Conservation (phyloP, 1,140 invertebrate species). For the Cyclargus thomasi region DNA sequence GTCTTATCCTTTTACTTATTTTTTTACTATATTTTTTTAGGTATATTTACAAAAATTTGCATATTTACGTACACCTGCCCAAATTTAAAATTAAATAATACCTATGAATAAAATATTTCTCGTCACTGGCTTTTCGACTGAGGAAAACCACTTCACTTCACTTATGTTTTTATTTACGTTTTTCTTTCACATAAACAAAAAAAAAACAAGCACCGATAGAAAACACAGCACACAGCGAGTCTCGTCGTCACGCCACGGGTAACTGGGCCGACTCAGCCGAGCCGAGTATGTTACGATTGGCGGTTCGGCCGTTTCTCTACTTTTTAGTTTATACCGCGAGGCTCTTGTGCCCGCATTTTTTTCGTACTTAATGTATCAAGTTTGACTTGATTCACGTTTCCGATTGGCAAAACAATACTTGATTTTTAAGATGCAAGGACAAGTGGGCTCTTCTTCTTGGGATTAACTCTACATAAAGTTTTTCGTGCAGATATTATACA, state of each 20-base stretch:
- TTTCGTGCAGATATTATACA: too few species aligned
- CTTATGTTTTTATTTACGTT: constrained; percentile 13
- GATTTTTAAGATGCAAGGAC: too few species aligned
- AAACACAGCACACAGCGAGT: constrained; percentile 22
- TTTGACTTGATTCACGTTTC: not conserved
- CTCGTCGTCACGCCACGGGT: constrained; percentile 43
- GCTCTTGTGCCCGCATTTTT: constrained; percentile 10
- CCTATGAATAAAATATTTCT: not conserved
- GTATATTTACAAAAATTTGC: not conserved
- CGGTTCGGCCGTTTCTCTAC: constrained; percentile 30
- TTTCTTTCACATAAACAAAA: constrained; percentile 11
- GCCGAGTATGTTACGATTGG: constrained; percentile 26
- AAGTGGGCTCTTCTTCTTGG: too few species aligned
- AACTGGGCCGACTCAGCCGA: too few species aligned
- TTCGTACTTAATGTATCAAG: constrained; percentile 10
- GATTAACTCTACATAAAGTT: too few species aligned
- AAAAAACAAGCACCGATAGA: constrained; percentile 34
- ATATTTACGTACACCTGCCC: not conserved
- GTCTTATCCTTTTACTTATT: too few species aligned
- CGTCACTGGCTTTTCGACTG: not conserved
- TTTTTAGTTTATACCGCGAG: constrained; percentile 23
- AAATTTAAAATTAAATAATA: not conserved
- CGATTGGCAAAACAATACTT: constrained; percentile 14
- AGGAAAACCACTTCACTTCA: constrained; percentile 5
- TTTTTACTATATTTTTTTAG: not conserved